These are phyloP conservation scores for Garrulus glandarius DNA, from an alignment of 2,797 vertebrate species.

Conservation along the genomic window DNA sequence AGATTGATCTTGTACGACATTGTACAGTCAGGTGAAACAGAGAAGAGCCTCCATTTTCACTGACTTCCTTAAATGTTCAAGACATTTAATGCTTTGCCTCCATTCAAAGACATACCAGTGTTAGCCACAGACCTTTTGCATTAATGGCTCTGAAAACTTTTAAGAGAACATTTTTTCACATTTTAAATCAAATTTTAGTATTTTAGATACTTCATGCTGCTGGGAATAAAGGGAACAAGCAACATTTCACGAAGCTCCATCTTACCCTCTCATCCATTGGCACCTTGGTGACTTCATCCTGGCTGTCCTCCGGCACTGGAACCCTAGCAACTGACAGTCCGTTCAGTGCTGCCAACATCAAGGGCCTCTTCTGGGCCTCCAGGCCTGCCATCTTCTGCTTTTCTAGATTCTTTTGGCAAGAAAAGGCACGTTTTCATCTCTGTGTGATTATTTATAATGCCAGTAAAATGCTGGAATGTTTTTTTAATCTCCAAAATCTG, in stretches of 20 bases:
- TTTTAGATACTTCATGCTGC: neutral
- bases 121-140: neutral
- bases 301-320: conserved; percentile 85
- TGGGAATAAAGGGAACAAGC: neutral
- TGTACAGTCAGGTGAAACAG: neutral
- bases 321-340: conserved; percentile 89
- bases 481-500: conserved; percentile 81
- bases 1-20: neutral
- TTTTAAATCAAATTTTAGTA: neutral
- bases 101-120: neutral
- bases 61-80: neutral
- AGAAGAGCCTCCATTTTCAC: neutral
- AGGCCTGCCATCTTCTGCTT: conserved; percentile 94
- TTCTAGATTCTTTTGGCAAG: conserved; percentile 91
- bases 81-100: neutral
- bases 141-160: neutral
- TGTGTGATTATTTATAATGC: conserved; percentile 79
- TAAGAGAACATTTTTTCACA: neutral
- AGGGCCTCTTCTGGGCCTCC: conserved; percentile 93
- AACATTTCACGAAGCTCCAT: neutral
- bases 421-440: conserved; percentile 81
- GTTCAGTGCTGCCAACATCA: conserved; percentile 95
- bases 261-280: conserved; percentile 93
- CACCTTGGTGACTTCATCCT: conserved; percentile 83
- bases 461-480: conserved; percentile 78